Base-by-base conservation (phyloP, 2,113 vertebrate genomes). In the Tursiops truncatus region DNA sequence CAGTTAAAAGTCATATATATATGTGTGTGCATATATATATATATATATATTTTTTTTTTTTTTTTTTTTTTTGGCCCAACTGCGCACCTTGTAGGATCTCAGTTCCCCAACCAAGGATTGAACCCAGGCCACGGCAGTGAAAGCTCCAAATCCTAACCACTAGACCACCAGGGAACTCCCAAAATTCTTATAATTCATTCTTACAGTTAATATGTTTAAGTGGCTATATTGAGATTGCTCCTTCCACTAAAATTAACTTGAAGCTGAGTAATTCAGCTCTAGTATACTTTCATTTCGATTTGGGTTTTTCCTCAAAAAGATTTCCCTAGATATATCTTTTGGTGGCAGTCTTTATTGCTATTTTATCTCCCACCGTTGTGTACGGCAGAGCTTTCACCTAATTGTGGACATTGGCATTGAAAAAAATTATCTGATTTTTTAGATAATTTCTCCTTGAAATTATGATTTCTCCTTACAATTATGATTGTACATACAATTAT, bases 191-290 rank as follows among this genome's bases (percentile, higher is more conserved):
- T 41, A 60, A 23, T 96, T 71, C 68, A 63, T 93, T 74, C 20
- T 92, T 23, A n/a, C 41, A 71, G 23, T 76, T 80, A 38, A 79
- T 94, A 47, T 53, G 28, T 81, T 1, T 65, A 47, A 36, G 10
- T 38, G 18, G 20, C 80, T 94, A 60, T 94, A 58, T 50, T 70
- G 77, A 92, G 70, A 96, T 71, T 71, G 15, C 14, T 7, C 41
- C 60, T 76, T 63, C 50, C 63, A 44, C 50, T 92, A 71, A 94
- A 95, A 81, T 90, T 85, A 81, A 94, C 74, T 93, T 79, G 26
- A 95, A 90, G 63, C 50, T 36, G 71, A 91, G 15, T 68, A 83
- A 20, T 89, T 76, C 15, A 77, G 36, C n/a, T 56, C 10, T 12
- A 62, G 8, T 63, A 44, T 36, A 82, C 33, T 44, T 95, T 56